phyloP scores from a whole-genome alignment of 2,797 vertebrate genomes.

The Sciaenops ocellatus region DNA sequence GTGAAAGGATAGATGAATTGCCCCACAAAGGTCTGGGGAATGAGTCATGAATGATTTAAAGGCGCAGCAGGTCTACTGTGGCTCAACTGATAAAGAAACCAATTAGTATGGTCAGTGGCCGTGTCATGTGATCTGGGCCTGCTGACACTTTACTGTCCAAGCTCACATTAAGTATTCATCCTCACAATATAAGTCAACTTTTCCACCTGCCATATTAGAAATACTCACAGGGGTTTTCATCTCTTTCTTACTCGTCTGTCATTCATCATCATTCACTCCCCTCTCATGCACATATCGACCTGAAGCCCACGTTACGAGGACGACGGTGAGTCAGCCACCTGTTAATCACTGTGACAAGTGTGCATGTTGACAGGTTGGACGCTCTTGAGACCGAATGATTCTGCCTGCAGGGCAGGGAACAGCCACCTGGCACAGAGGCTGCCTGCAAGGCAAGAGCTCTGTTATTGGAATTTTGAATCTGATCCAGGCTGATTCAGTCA shows the following conservation, averaged over 20 bases:
- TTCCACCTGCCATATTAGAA: conserved; percentile 19
- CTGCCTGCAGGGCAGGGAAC: conserved; percentile 39
- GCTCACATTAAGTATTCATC: conserved; percentile 62
- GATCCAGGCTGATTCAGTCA: conserved; percentile 45
- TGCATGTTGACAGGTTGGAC: conserved; percentile 51
- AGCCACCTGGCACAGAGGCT: conserved; percentile 41
- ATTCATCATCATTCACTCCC: conserved; percentile 19
- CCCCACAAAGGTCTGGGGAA: conserved; percentile 46
- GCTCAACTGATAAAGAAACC: conserved; percentile 56
- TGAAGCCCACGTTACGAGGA: conserved; percentile 36
- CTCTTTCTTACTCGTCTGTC: background rate
- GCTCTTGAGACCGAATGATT: conserved; percentile 39
- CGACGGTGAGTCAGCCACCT: conserved; percentile 61
- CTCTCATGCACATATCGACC: conserved; percentile 6
- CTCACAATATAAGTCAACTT: conserved; percentile 10
- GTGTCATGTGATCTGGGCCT: conserved; percentile 57
- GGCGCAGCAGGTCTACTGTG: conserved; percentile 36
- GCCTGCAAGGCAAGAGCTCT: conserved; percentile 19
- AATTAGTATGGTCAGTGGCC: conserved; percentile 53
- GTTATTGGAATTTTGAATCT: conserved; percentile 31
- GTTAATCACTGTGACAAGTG: conserved; percentile 62
- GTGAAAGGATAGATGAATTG: conserved; percentile 50
- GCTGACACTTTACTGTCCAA: conserved; percentile 41
- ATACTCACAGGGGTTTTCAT: conserved; percentile 4
- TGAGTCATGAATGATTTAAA: conserved; percentile 78